Evolutionary conservation across 1,140 invertebrate species (phyloP).

Genomic region (Pollicipes pollicipes): DNA sequence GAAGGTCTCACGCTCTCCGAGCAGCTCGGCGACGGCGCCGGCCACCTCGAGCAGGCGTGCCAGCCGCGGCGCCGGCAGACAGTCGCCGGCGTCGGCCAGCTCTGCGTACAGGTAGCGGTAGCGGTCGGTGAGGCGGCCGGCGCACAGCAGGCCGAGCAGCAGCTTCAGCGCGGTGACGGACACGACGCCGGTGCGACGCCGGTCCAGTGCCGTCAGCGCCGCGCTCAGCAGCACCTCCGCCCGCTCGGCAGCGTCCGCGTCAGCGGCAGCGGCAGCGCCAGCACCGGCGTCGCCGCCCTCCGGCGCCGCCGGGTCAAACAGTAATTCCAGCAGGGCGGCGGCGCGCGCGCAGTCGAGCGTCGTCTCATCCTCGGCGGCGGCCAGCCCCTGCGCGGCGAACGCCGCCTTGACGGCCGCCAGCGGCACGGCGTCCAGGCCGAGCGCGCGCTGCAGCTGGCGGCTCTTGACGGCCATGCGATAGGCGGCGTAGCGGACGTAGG

Average conservation of each 20-base stretch:
- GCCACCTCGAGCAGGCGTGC: not conserved
- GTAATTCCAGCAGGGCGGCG: slow-evolving; percentile 40
- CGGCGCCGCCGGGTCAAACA: slow-evolving; percentile 37
- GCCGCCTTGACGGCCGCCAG: slow-evolving; percentile 33
- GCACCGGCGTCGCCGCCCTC: slow-evolving; percentile 37
- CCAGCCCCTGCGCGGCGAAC: slow-evolving; percentile 41
- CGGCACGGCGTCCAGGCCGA: slow-evolving; percentile 42
- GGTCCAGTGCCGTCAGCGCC: slow-evolving; percentile 43
- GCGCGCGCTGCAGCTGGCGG: slow-evolving; percentile 42
- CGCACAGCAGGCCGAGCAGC: slow-evolving; percentile 38
- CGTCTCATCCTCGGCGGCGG: slow-evolving; percentile 36
- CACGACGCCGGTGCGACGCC: slow-evolving; percentile 29
- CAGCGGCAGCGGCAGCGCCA: slow-evolving; percentile 33
- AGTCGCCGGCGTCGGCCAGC: slow-evolving; percentile 38
- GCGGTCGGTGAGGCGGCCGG: slow-evolving; percentile 38
- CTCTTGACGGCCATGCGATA: slow-evolving; percentile 68
- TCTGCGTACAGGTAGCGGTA: slow-evolving; percentile 42
- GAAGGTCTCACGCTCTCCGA: slow-evolving; percentile 5
- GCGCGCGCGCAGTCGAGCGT: slow-evolving; percentile 37
- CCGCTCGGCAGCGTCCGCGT: slow-evolving; percentile 35
- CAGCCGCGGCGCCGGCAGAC: not conserved
- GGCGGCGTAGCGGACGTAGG: slow-evolving; percentile 55
- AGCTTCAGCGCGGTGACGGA: slow-evolving; percentile 40
- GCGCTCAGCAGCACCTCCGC: slow-evolving; percentile 40
- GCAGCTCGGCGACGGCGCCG: not conserved